Base-by-base conservation (phyloP, 2,888 invertebrate genomes). In the Chloroclystis v-ata region DNA sequence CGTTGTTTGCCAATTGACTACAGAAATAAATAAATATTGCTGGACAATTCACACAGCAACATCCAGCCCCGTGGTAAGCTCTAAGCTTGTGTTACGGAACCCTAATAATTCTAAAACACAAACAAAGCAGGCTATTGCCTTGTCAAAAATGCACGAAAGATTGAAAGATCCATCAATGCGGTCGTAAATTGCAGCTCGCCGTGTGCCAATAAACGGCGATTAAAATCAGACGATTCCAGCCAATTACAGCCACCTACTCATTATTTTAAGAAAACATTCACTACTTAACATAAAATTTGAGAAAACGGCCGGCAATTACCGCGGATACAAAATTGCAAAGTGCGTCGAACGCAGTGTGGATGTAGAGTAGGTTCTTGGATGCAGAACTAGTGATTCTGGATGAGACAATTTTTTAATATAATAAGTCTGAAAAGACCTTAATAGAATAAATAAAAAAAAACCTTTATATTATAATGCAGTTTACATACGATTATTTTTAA, bases 231-330 rank as follows among this genome's bases (percentile, higher is more conserved):
- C 60, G 61, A 62, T 66, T 65, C 65, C 65, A 56, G 20, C 48
- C 74, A 69, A 72, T 74, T 69, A 74, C 67, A 54, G 56, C 52
- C 56, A 69, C 61, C 71, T 69, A 73, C 75, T 78, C 73, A 78
- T 80, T 80, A 81, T 78, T 79, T 79, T 74, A 75, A 76, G 75
- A 72, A 72, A 75, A 69, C 72, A 72, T 75, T 72, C 71, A 70
- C 70, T 74, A 65, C 67, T 75, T 80, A 79, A 75, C 73, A 75
- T 72, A 76, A 77, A 74, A 72, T 77, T 78, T 70, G 66, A 71
- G 68, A 74, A 72, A 76, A 71, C 65, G 71, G 75, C 67, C 67
- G 68, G 74, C 72, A 82, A 84, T 83, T 83, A 82, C 71, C 57
- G 61, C 61, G 52, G 32, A 61, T 68, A 68, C 73, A 65, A 77